These are phyloP conservation scores for Strigops habroptila DNA, from an alignment of 2,113 vertebrate genomes.

Conservation along the genomic window DNA sequence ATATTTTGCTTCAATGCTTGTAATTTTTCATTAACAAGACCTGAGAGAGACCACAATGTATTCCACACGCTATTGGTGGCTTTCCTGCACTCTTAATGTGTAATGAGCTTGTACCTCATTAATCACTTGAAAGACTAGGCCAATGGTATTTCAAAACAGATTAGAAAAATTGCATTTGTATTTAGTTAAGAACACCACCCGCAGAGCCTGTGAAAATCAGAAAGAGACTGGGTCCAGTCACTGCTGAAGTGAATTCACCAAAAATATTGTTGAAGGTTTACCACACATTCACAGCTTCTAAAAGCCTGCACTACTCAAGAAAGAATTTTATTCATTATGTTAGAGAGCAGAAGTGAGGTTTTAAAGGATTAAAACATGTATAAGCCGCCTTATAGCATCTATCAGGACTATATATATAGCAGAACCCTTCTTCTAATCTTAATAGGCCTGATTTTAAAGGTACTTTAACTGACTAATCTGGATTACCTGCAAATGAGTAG, in stretches of 20 bases:
- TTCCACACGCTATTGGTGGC: not conserved
- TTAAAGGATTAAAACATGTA: slow-evolving; percentile 31
- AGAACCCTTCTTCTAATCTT: slow-evolving; percentile 27
- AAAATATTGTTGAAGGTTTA: not conserved
- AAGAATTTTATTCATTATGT: not conserved
- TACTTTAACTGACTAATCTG: slow-evolving; percentile 17
- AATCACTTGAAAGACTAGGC: not conserved
- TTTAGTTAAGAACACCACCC: not conserved
- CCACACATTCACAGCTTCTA: not conserved
- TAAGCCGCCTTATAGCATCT: not conserved
- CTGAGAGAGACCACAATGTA: not conserved
- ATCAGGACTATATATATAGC: slow-evolving; percentile 30
- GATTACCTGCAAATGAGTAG: slow-evolving; percentile 23
- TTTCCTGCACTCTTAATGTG: not conserved
- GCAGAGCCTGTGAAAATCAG: not conserved
- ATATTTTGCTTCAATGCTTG: not conserved
- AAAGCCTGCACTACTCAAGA: not conserved
- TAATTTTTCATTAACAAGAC: not conserved
- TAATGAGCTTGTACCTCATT: not conserved
- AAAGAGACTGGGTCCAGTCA: not conserved
- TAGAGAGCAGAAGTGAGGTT: slow-evolving; percentile 5
- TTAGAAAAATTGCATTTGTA: not conserved
- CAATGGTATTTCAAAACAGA: not conserved
- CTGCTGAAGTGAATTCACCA: not conserved
- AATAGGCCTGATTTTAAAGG: not conserved